Base-by-base conservation (phyloP, 2,888 invertebrate genomes). In the Tiliacea aurago region DNA sequence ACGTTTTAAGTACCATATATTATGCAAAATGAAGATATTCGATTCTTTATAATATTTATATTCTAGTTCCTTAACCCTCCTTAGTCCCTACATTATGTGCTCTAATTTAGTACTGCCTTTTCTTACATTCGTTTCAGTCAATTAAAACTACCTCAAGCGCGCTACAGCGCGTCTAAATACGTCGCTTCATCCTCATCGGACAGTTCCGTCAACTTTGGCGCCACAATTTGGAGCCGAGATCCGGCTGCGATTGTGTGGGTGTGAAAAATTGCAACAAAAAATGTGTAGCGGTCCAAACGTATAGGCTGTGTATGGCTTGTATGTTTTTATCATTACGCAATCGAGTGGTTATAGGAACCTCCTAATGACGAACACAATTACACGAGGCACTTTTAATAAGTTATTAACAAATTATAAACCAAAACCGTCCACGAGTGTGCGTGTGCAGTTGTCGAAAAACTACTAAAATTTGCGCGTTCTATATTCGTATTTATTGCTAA, bases 141-240 rank as follows among this genome's bases (percentile, higher is more conserved):
- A 15, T 62, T 49, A 4, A 23, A 58, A 28, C 45, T 41, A 66
- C n/a, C 10, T 4, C 3, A 64, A 41, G 56, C 70, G 59, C 51
- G 64, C 37, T 43, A 56, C 15, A 63, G 6, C 53, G 13, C 5
- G 41, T 56, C 13, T 69, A 11, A 59, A 74, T 67, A 80, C 62
- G 51, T 11, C 10, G n/a, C 9, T 10, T 33, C 28, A 13, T 55
- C 23, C 6, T 23, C 49, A 70, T 73, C 61, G 83, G 84, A 81
- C 78, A 85, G 88, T 90, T 91, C 88, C 89, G 91, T 92, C 90
- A 90, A 88, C 87, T 89, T 88, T 90, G 93, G 94, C 94, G 94
- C 94, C 94, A 93, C 90, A 87, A 87, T 91, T 92, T 89, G 86
- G 87, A 86, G 84, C 84, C 81, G 86, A 90, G 89, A 92, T 93